These are phyloP conservation scores for Pseudochaenichthys georgianus DNA, from an alignment of 2,797 vertebrate genomes.

Conservation along the genomic window DNA sequence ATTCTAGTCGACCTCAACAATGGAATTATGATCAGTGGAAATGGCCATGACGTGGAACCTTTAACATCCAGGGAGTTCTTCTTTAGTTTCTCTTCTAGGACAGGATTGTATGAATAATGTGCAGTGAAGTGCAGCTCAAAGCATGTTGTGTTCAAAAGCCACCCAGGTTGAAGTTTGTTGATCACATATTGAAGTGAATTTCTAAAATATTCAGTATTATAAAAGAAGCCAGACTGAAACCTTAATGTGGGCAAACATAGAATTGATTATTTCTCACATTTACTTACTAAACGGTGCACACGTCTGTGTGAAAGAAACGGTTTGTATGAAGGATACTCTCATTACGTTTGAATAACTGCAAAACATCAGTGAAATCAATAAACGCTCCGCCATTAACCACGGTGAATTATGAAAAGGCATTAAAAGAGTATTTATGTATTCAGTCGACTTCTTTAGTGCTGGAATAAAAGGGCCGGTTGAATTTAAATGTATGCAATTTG, in stretches of 20 bases:
- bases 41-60: no score
- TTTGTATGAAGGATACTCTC: background rate
- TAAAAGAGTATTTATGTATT: background rate
- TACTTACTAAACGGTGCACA: background rate
- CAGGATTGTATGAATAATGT: conserved; percentile 39
- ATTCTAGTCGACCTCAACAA: no score
- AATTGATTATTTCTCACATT: no score
- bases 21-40: no score
- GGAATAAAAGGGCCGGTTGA: background rate
- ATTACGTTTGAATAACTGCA: background rate
- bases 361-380: background rate
- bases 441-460: background rate
- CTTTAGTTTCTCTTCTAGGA: conserved; percentile 16
- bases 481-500: background rate
- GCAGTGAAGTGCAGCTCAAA: conserved; percentile 38
- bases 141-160: conserved; percentile 36
- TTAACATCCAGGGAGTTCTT: conserved; percentile 6
- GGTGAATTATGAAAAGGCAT: background rate
- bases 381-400: background rate
- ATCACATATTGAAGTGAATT: background rate
- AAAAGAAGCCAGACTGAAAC: background rate
- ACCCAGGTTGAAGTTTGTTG: conserved; percentile 20
- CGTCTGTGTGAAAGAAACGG: background rate
- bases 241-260: background rate
- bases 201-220: no score